A percentile compares a stretch with the other conserved stretches of the same genome.
phyloP scores from a whole-genome alignment of 1,140 invertebrate genomes.

The Aphis craccivora region DNA sequence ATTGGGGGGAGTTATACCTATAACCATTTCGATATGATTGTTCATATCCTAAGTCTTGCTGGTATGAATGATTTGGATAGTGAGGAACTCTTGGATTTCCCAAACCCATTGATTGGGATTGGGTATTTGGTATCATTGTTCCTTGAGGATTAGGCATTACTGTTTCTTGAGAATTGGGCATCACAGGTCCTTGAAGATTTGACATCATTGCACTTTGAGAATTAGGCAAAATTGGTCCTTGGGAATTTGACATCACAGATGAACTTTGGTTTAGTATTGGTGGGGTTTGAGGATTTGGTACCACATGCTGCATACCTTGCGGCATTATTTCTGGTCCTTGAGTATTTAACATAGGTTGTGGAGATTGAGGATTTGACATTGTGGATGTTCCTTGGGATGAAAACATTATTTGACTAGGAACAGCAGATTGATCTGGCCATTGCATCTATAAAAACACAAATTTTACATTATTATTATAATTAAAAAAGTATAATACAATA shows the following conservation, averaged over 20 bases:
- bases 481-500: not conserved
- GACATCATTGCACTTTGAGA: slow-evolving; percentile 27
- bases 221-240: not conserved
- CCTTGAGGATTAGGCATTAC: slow-evolving; percentile 24
- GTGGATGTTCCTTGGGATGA: slow-evolving; percentile 1
- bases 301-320: slow-evolving; percentile 1
- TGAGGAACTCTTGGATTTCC: slow-evolving; percentile 49
- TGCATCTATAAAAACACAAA: slow-evolving; percentile 37
- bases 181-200: slow-evolving; percentile 44
- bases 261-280: slow-evolving; percentile 44
- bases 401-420: slow-evolving; percentile 27
- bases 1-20: slow-evolving; percentile 41
- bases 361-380: slow-evolving; percentile 20
- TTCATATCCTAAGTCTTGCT: slow-evolving; percentile 38
- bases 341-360: not conserved
- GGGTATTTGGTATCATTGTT: slow-evolving; percentile 50
- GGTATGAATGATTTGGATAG: slow-evolving; percentile 41
- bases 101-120: not conserved
- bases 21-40: slow-evolving; percentile 38
- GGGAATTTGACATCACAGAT: slow-evolving; percentile 33
- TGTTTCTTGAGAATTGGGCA: slow-evolving; percentile 35
- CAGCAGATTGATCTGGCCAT: slow-evolving; percentile 39
- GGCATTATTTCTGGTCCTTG: slow-evolving; percentile 26
- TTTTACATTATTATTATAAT: not conserved
- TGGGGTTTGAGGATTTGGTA: not conserved